Evolutionary conservation across 1,140 invertebrate species (phyloP).

Genomic region (Battus philenor): DNA sequence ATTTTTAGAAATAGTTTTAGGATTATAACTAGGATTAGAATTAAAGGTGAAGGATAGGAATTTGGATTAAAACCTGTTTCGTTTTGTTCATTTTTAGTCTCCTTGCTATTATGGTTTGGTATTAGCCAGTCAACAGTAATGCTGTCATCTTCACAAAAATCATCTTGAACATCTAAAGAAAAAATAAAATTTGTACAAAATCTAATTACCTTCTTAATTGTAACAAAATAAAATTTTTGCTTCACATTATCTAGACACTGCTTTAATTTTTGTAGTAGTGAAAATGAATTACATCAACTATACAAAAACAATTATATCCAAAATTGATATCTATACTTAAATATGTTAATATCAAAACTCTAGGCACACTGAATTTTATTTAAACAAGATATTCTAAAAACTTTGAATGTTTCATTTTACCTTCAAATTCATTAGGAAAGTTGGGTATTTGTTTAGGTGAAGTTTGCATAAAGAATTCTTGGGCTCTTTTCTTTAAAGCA

Average conservation of each 20-base stretch:
- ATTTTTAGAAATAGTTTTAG: background rate
- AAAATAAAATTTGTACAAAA: background rate
- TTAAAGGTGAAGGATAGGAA: constrained; percentile 21
- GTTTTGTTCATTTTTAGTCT: constrained; percentile 24
- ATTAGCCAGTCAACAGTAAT: constrained; percentile 53
- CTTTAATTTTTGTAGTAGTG: too few relatives aligned
- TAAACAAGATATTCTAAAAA: background rate
- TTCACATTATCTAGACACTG: too few relatives aligned
- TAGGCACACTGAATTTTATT: too few relatives aligned
- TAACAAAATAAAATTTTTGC: too few relatives aligned
- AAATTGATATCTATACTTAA: background rate
- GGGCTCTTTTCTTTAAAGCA: constrained; percentile 56
- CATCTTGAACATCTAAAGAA: constrained; percentile 43
- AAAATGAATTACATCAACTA: too few relatives aligned
- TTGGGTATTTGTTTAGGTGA: constrained; percentile 35
- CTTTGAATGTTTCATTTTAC: constrained; percentile 24
- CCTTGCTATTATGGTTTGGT: constrained; percentile 28
- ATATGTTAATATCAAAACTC: constrained; percentile 1
- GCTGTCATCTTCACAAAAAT: constrained; percentile 48
- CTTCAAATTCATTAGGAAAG: constrained; percentile 40
- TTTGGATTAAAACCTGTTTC: constrained; percentile 37
- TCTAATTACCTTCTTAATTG: too few relatives aligned
- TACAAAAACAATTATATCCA: background rate
- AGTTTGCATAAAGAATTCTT: constrained; percentile 44
- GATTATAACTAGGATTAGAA: constrained; percentile 19